Percentiles rank a stretch among this genome's conserved stretches.
These are phyloP conservation scores for Mystacides longicornis DNA, from an alignment of 2,888 invertebrate genomes.

Conservation along the genomic window DNA sequence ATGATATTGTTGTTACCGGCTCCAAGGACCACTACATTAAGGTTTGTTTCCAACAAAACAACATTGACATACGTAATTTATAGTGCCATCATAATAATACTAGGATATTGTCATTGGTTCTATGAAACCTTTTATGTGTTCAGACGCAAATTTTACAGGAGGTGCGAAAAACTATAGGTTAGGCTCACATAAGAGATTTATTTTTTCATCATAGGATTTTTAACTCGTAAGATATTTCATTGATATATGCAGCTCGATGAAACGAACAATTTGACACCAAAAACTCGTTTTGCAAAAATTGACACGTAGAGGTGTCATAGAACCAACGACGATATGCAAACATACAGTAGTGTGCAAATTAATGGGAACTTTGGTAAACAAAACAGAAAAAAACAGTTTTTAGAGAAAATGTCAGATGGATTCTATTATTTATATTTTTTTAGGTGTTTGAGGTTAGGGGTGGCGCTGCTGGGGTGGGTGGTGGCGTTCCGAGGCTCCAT, in stretches of 20 bases:
- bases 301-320: neutral
- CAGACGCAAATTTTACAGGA: too few species aligned
- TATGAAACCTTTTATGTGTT: too few species aligned
- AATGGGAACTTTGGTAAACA: too few species aligned
- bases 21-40: slow-evolving; percentile 82
- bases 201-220: neutral
- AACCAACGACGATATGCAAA: neutral
- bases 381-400: too few species aligned
- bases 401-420: neutral
- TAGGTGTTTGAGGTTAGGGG: slow-evolving; percentile 38
- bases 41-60: slow-evolving; percentile 33
- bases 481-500: slow-evolving; percentile 52
- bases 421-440: slow-evolving; percentile 7
- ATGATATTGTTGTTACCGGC: slow-evolving; percentile 67
- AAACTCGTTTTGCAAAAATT: too few species aligned
- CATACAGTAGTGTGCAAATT: too few species aligned
- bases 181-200: neutral
- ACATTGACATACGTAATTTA: too few species aligned
- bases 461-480: slow-evolving; percentile 38
- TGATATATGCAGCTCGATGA: too few species aligned
- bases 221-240: too few species aligned
- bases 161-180: neutral
- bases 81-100: too few species aligned
- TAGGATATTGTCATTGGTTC: too few species aligned
- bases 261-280: too few species aligned